These are phyloP conservation scores for Keiferia lycopersicella DNA, from an alignment of 2,888 invertebrate species.

Conservation along the genomic window DNA sequence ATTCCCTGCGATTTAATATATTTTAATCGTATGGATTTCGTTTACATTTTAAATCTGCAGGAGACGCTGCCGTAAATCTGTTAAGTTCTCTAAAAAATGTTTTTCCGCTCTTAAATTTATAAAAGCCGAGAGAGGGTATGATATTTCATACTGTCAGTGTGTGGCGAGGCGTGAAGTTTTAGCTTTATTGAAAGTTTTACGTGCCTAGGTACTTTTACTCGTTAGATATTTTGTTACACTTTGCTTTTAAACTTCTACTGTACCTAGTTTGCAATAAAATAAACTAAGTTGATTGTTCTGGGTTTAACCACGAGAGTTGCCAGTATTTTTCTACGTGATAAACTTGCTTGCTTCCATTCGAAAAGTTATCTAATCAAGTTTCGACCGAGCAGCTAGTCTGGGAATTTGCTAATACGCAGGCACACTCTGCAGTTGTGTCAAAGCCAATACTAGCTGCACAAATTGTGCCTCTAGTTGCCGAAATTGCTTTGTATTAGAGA, in stretches of 20 bases:
- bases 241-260: not conserved
- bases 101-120: conserved; percentile 49
- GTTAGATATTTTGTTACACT: conserved; percentile 30
- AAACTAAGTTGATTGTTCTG: not conserved
- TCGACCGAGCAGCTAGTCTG: conserved; percentile 5
- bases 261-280: conserved; percentile 6
- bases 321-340: conserved; percentile 26
- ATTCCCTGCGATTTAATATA: not conserved
- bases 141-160: conserved; percentile 61
- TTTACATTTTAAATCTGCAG: conserved; percentile 25
- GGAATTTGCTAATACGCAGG: conserved; percentile 3
- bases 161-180: conserved; percentile 56
- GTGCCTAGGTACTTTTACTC: conserved; percentile 36
- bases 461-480: conserved; percentile 7
- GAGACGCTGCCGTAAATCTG: conserved; percentile 43
- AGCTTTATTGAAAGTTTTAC: conserved; percentile 58
- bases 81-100: conserved; percentile 44
- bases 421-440: conserved; percentile 5
- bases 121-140: conserved; percentile 53
- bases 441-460: conserved; percentile 4
- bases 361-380: conserved; percentile 5
- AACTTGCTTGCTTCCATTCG: conserved; percentile 1
- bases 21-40: conserved; percentile 13
- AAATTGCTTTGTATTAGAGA: conserved; percentile 16
- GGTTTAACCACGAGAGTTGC: conserved; percentile 8